Conservation (phyloP, 2,797 vertebrate genomes). For the Leucoraja ocellata region DNA sequence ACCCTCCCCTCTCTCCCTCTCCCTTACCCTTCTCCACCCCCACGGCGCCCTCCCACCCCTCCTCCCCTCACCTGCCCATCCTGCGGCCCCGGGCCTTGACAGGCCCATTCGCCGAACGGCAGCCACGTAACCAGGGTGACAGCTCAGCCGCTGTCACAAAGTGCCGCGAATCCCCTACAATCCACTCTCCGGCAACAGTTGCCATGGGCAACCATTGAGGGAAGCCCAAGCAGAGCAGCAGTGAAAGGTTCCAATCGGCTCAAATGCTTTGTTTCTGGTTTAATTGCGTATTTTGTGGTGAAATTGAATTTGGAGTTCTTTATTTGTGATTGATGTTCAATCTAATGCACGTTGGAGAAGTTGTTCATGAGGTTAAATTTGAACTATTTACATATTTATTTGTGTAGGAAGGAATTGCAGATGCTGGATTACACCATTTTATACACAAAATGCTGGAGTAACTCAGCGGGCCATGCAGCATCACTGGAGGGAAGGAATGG, state of each 20-base stretch:
- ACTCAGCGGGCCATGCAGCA: too few relatives aligned
- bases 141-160: not conserved
- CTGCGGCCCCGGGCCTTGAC: too few relatives aligned
- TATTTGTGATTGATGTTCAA: not conserved
- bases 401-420: too few relatives aligned
- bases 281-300: not conserved
- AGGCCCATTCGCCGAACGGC: not conserved
- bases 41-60: not conserved
- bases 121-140: conserved; percentile 8
- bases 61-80: not conserved
- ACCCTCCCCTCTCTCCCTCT: too few relatives aligned
- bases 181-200: not conserved
- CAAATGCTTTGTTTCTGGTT: too few relatives aligned
- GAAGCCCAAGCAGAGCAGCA: not conserved
- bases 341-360: not conserved
- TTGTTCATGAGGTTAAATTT: not conserved
- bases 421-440: too few relatives aligned
- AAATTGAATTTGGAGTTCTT: not conserved
- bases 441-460: too few relatives aligned
- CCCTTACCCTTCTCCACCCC: not conserved
- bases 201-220: not conserved
- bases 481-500: too few relatives aligned
- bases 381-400: not conserved
- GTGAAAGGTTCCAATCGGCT: not conserved
- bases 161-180: not conserved